Conservation (phyloP, 2,113 vertebrate species). For the Callaeas wilsoni region DNA sequence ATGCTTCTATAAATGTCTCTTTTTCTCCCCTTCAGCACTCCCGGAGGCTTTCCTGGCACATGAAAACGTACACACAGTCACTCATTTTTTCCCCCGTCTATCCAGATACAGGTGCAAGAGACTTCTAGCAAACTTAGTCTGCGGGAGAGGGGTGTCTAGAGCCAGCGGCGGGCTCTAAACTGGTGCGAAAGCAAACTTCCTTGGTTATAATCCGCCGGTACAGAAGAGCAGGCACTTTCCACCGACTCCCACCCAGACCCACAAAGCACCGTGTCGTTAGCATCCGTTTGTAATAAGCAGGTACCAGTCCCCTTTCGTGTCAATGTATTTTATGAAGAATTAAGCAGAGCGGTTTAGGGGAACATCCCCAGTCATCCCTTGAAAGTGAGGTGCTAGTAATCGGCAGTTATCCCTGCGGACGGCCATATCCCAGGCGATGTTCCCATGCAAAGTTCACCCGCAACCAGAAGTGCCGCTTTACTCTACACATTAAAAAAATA, state of each 20-base stretch:
- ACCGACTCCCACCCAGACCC: not conserved
- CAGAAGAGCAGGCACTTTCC: not conserved
- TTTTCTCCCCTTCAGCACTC: not conserved
- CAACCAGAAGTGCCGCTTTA: not conserved
- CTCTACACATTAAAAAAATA: too few species aligned
- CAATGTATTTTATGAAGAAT: not conserved
- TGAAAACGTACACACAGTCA: not conserved
- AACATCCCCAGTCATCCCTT: not conserved
- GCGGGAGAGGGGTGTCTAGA: not conserved
- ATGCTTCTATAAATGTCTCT: not conserved
- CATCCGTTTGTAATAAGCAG: not conserved
- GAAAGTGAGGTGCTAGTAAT: not conserved
- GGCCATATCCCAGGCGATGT: not conserved
- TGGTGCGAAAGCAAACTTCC: not conserved
- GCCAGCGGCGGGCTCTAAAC: not conserved
- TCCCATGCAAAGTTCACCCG: not conserved
- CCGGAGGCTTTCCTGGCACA: not conserved
- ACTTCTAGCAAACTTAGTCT: not conserved
- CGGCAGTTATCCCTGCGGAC: not conserved
- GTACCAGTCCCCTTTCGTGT: not conserved
- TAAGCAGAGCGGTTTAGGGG: not conserved
- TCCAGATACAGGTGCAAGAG: constrained; percentile 8
- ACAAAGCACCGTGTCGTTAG: not conserved
- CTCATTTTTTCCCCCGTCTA: accelerated
- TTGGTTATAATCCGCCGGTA: not conserved